A percentile compares a stretch with the other conserved stretches of the same genome.
Evolutionary conservation across 2,888 invertebrate genomes (phyloP).

Genomic region (Lingula anatina): DNA sequence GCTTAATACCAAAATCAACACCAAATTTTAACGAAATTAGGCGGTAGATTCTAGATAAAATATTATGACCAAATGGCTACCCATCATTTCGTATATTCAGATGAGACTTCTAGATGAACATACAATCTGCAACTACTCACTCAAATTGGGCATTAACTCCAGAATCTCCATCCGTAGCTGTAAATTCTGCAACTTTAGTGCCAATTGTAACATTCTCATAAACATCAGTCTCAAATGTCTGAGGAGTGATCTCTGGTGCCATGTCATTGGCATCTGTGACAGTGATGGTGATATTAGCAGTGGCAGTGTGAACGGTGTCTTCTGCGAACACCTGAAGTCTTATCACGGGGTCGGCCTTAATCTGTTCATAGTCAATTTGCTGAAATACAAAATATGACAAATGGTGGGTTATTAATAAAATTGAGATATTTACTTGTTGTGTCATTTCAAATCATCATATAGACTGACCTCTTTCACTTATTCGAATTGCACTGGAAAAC

Average conservation of each 20-base stretch:
- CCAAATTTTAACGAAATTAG: too few relatives aligned
- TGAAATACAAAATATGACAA: too few relatives aligned
- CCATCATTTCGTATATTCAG: too few relatives aligned
- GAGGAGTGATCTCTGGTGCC: slow-evolving; percentile 94
- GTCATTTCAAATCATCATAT: too few relatives aligned
- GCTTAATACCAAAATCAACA: not conserved
- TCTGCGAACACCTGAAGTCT: slow-evolving; percentile 4
- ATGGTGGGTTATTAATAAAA: too few relatives aligned
- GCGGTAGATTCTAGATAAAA: not conserved
- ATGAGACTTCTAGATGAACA: too few relatives aligned
- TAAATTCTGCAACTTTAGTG: slow-evolving; percentile 85
- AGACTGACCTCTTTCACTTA: too few relatives aligned
- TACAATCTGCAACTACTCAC: slow-evolving; percentile 19
- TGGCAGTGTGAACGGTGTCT: slow-evolving; percentile 60
- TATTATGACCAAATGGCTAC: too few relatives aligned
- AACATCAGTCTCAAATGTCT: slow-evolving; percentile 32
- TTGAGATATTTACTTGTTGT: too few relatives aligned
- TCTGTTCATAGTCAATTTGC: too few relatives aligned
- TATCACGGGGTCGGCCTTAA: too few relatives aligned
- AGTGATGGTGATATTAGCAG: slow-evolving; percentile 91
- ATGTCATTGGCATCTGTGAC: slow-evolving; percentile 99
- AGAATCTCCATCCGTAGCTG: slow-evolving; percentile 93
- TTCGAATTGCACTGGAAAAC: too few relatives aligned
- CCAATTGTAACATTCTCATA: slow-evolving; percentile 85
- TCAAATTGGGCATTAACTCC: slow-evolving; percentile 60